phyloP scores from a whole-genome alignment of 2,113 vertebrate species.

The Gopherus evgoodei region DNA sequence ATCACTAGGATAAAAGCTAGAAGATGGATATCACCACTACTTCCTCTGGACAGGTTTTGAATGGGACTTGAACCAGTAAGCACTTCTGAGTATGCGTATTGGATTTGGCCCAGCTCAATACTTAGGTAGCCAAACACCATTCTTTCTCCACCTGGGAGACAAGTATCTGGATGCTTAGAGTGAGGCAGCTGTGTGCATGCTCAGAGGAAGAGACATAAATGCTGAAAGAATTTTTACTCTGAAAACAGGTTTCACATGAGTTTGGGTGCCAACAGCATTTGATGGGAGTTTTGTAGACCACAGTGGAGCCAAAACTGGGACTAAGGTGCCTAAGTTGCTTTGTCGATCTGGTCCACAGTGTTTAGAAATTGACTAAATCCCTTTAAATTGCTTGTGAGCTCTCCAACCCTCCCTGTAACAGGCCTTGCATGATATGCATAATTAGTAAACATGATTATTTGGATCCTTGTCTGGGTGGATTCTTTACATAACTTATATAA shows the following conservation, averaged over 20 bases:
- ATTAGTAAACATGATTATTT: not conserved
- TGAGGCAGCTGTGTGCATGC: too few species aligned
- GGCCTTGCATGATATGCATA: fast-evolving
- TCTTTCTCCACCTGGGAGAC: too few species aligned
- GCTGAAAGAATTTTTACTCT: not conserved
- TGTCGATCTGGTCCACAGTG: too few species aligned
- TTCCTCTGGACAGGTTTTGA: too few species aligned
- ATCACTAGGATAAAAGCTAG: too few species aligned
- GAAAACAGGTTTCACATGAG: not conserved
- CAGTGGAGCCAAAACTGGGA: not conserved
- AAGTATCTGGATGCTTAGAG: too few species aligned
- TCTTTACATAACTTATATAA: fast-evolving
- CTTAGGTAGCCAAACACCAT: too few species aligned
- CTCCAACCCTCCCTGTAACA: not conserved
- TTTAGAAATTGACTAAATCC: not conserved
- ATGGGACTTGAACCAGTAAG: too few species aligned
- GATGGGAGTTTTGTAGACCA: not conserved
- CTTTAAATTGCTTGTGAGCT: not conserved
- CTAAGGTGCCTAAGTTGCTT: not conserved
- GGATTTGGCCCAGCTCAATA: too few species aligned
- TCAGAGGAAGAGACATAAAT: not conserved
- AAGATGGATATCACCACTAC: too few species aligned
- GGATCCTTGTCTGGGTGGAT: not conserved
- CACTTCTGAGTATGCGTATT: too few species aligned
- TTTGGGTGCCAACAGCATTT: not conserved